These are phyloP conservation scores for Lypha dubia DNA, from an alignment of 2,888 invertebrate genomes.

Conservation along the genomic window DNA sequence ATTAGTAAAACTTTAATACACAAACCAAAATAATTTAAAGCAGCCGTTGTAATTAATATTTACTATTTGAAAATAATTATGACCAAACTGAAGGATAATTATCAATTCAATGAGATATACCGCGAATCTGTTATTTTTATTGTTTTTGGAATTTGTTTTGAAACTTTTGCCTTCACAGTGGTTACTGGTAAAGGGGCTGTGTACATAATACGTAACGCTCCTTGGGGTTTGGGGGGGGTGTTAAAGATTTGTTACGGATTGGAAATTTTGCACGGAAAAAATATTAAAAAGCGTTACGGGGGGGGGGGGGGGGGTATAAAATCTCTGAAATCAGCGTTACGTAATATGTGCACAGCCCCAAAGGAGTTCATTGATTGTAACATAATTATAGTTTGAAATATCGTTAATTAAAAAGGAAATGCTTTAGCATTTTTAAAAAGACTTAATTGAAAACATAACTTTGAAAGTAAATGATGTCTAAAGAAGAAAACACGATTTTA, in stretches of 20 bases:
- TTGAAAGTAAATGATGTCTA: conserved; percentile 5
- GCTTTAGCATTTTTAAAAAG: conserved; percentile 30
- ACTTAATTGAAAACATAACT: conserved; percentile 44
- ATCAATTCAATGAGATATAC: not conserved
- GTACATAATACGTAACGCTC: too few relatives aligned
- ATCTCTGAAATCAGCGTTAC: too few relatives aligned
- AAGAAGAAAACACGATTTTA: conserved; percentile 22
- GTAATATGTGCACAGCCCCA: too few relatives aligned
- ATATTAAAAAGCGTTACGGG: too few relatives aligned
- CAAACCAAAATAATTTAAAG: conserved; percentile 12
- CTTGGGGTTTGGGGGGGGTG: too few relatives aligned
- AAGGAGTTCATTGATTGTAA: conserved; percentile 4
- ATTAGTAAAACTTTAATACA: conserved; percentile 12
- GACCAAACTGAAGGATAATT: not conserved
- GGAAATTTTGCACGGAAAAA: too few relatives aligned
- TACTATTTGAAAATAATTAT: conserved; percentile 3
- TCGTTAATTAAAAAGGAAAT: conserved; percentile 1
- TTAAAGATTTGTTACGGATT: too few relatives aligned
- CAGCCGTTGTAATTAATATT: not conserved
- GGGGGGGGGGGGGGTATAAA: too few relatives aligned
- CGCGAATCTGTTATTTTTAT: not conserved
- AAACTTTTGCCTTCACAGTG: not conserved
- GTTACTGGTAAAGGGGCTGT: not conserved
- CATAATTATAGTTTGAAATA: not conserved
- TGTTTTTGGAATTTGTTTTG: not conserved